These are phyloP conservation scores for Muscicapa comitata DNA, from an alignment of 2,797 vertebrate species.

Conservation along the genomic window DNA sequence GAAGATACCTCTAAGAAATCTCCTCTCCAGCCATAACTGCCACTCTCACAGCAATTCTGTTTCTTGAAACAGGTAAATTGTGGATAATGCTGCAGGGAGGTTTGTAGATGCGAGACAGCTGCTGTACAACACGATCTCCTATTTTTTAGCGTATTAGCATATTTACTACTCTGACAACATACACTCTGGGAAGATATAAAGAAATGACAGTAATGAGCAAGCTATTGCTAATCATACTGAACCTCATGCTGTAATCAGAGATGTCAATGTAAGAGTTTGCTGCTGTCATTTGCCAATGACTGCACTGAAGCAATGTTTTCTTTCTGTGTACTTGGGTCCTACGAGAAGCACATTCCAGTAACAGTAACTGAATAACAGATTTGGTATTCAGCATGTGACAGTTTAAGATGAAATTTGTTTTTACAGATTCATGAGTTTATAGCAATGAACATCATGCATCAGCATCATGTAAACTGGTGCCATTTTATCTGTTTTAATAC, in stretches of 20 bases:
- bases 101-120: not conserved
- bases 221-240: not conserved
- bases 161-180: not conserved
- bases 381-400: not conserved
- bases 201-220: not conserved
- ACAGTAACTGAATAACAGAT: not conserved
- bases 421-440: not conserved
- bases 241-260: not conserved
- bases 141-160: not conserved
- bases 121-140: not conserved
- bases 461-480: not conserved
- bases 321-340: not conserved
- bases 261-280: not conserved
- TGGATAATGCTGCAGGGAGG: not conserved
- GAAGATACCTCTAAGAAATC: not conserved
- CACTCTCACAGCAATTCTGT: not conserved
- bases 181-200: not conserved
- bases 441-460: not conserved
- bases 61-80: not conserved
- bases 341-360: not conserved
- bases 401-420: not conserved
- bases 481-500: conserved; percentile 23
- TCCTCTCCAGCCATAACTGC: not conserved
- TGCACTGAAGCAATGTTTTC: not conserved
- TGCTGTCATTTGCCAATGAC: not conserved